A percentile compares a stretch with the other conserved stretches of the same genome.
phyloP scores from a whole-genome alignment of 2,797 vertebrate species.

The Micrastur ruficollis region DNA sequence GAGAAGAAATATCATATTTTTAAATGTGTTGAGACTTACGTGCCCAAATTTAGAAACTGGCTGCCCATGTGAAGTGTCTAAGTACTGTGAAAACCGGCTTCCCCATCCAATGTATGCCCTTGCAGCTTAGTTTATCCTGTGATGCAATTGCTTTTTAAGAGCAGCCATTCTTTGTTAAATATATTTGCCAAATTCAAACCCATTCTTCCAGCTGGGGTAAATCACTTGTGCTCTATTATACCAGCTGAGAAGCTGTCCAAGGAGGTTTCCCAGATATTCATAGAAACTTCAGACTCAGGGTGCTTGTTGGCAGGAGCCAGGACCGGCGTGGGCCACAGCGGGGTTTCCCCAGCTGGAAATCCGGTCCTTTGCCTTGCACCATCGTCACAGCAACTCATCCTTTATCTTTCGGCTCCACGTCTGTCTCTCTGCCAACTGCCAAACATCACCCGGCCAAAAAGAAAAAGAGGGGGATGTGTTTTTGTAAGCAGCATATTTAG shows the following conservation, averaged over 20 bases:
- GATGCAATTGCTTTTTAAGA: slow-evolving; percentile 1
- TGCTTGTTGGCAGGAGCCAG: neutral
- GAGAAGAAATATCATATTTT: neutral
- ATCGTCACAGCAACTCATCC: neutral
- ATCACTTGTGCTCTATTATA: neutral
- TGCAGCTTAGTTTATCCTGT: neutral
- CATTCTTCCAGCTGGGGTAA: slow-evolving; percentile 7
- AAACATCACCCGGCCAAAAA: neutral
- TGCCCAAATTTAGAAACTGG: neutral
- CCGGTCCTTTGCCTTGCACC: neutral
- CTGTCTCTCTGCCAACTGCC: neutral
- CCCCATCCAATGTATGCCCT: neutral
- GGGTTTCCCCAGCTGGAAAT: neutral
- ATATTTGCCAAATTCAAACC: slow-evolving; percentile 13
- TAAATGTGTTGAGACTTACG: neutral
- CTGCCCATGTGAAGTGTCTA: neutral
- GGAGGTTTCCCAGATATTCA: neutral
- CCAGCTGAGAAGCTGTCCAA: neutral
- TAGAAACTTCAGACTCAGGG: neutral
- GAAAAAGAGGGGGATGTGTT: neutral
- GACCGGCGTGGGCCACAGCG: accelerated
- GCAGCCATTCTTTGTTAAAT: neutral
- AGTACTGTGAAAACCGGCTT: neutral
- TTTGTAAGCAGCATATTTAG: neutral
- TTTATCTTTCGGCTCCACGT: neutral